These are phyloP conservation scores for Poeciliopsis infans DNA, from an alignment of 2,797 vertebrate genomes.

Conservation along the genomic window DNA sequence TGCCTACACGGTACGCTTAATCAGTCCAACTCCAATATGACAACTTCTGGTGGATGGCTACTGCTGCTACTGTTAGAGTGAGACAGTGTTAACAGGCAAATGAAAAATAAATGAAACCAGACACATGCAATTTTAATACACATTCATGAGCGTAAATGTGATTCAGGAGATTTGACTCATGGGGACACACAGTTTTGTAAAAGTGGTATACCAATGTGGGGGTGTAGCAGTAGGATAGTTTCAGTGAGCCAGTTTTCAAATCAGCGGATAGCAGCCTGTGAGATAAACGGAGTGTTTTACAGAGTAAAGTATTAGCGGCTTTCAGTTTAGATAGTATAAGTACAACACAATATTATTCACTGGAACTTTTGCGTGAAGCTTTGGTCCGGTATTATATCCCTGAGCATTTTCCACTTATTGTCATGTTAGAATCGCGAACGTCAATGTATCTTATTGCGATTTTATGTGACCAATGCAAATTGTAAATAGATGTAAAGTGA, in stretches of 20 bases:
- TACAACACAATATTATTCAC: background rate
- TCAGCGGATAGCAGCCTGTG: slow-evolving; percentile 16
- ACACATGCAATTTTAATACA: slow-evolving; percentile 37
- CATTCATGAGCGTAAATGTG: slow-evolving; percentile 11
- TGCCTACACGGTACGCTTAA: slow-evolving; percentile 8
- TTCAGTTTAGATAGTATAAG: slow-evolving; percentile 3
- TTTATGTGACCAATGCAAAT: background rate
- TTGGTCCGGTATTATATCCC: background rate
- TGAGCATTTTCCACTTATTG: background rate
- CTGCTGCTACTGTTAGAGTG: slow-evolving; percentile 11
- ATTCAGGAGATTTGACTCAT: slow-evolving; percentile 16
- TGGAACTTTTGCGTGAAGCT: background rate
- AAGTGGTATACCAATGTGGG: background rate
- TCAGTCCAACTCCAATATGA: slow-evolving; percentile 5
- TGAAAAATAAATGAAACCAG: slow-evolving; percentile 37
- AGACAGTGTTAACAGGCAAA: slow-evolving; percentile 5
- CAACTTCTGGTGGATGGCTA: slow-evolving; percentile 13
- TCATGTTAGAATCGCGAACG: background rate
- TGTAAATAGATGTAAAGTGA: background rate
- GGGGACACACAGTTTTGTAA: slow-evolving; percentile 1
- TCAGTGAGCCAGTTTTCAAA: slow-evolving; percentile 1
- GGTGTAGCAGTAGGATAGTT: background rate
- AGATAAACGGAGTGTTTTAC: slow-evolving; percentile 1
- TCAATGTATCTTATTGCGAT: background rate
- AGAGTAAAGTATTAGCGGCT: slow-evolving; percentile 2